Percentiles rank a stretch among this genome's conserved stretches.
Evolutionary conservation across 2,888 invertebrate species (phyloP).

Genomic region (Diplazon laetatorius): DNA sequence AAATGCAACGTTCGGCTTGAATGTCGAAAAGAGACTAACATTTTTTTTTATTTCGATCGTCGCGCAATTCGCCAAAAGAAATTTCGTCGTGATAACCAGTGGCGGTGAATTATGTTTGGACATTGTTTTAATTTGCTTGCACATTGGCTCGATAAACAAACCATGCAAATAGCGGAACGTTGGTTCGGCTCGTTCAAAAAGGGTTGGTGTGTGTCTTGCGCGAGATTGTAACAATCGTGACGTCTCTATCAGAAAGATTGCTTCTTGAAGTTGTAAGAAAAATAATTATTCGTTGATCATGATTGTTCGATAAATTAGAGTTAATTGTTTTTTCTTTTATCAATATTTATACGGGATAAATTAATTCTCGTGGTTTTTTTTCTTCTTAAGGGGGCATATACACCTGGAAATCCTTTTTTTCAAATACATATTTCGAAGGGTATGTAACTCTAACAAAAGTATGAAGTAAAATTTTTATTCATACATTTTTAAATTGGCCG

Average conservation of each 20-base stretch:
- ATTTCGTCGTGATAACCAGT: slow-evolving; percentile 27
- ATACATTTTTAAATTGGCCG: too few species aligned
- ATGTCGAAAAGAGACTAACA: slow-evolving; percentile 58
- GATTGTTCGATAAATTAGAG: background rate
- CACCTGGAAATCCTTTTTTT: too few species aligned
- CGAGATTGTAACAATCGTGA: slow-evolving; percentile 59
- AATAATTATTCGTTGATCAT: background rate
- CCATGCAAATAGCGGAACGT: slow-evolving; percentile 54
- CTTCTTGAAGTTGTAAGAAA: background rate
- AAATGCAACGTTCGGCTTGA: slow-evolving; percentile 42
- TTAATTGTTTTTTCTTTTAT: too few species aligned
- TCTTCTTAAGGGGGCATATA: too few species aligned
- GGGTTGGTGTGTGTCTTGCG: slow-evolving; percentile 62
- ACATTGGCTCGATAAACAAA: slow-evolving; percentile 65
- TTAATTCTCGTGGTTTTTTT: background rate
- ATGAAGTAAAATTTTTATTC: too few species aligned
- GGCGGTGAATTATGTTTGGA: slow-evolving; percentile 50
- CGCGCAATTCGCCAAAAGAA: slow-evolving; percentile 31
- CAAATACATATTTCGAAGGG: too few species aligned
- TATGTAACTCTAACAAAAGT: too few species aligned
- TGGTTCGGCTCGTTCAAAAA: slow-evolving; percentile 62
- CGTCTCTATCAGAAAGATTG: background rate
- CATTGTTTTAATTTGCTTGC: slow-evolving; percentile 61
- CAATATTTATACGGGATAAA: background rate
- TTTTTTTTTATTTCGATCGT: slow-evolving; percentile 44